Percentiles rank a stretch among this genome's conserved stretches.
Conservation (phyloP, 2,888 invertebrate genomes). For the Eustalomyia histrio region DNA sequence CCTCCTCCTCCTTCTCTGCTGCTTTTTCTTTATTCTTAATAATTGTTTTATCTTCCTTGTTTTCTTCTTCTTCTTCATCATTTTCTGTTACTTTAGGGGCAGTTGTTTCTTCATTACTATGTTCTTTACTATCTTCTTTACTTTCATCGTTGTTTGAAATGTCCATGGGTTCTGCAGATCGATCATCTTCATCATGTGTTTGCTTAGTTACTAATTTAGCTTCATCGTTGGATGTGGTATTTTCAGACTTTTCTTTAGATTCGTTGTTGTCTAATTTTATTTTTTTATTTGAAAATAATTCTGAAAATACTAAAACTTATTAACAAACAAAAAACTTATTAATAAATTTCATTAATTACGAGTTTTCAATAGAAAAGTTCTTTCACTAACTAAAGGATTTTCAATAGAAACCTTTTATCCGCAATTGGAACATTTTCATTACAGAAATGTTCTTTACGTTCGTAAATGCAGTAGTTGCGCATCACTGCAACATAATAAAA, state of each 20-base stretch:
- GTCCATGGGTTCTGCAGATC: constrained; percentile 37
- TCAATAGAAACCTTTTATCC: too few relatives aligned
- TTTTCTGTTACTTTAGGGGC: constrained; percentile 33
- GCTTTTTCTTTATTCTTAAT: constrained; percentile 17
- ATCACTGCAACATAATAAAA: too few relatives aligned
- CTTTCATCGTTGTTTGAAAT: constrained; percentile 42
- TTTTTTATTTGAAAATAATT: constrained; percentile 72
- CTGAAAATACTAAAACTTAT: constrained; percentile 61
- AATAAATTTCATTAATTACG: too few relatives aligned
- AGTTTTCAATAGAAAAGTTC: too few relatives aligned
- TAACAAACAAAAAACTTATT: too few relatives aligned
- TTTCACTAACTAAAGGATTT: too few relatives aligned
- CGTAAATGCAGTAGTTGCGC: too few relatives aligned
- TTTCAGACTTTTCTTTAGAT: constrained; percentile 65
- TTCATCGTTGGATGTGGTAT: constrained; percentile 56
- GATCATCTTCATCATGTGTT: constrained; percentile 32
- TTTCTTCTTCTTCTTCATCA: constrained; percentile 32
- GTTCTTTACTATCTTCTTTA: constrained; percentile 36
- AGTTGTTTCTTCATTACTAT: constrained; percentile 20
- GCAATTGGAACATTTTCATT: too few relatives aligned
- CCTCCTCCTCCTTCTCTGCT: constrained; percentile 67
- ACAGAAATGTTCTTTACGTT: too few relatives aligned
- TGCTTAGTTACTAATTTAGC: constrained; percentile 41
- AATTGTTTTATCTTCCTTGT: not conserved
- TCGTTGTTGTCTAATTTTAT: constrained; percentile 69